phyloP scores from a whole-genome alignment of 2,797 vertebrate genomes.

The Anomalospiza imberbis region DNA sequence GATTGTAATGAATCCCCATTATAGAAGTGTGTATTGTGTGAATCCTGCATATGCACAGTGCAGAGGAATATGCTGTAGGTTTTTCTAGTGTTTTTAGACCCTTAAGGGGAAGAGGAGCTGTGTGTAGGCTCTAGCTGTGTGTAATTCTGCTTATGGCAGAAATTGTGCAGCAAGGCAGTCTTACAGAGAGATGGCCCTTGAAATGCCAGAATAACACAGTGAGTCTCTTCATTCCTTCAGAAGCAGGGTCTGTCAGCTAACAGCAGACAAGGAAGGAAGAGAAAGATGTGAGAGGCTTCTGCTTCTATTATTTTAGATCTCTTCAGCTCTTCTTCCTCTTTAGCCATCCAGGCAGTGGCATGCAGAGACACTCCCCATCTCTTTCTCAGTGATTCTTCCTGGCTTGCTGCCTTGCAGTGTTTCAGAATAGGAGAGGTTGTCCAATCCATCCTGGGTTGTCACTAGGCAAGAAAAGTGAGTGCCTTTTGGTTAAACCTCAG shows the following conservation, averaged over 20 bases:
- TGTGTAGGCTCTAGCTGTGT: not conserved
- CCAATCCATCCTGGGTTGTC: not conserved
- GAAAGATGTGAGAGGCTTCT: not conserved
- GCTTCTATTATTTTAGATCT: slow-evolving; percentile 11
- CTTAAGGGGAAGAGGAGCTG: not conserved
- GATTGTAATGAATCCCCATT: not conserved
- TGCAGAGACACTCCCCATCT: not conserved
- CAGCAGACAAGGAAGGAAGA: not conserved
- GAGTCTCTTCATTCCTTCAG: not conserved
- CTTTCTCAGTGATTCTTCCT: not conserved
- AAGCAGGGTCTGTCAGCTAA: slow-evolving; percentile 3
- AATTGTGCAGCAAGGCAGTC: not conserved
- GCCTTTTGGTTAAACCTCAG: not conserved
- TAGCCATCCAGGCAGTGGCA: not conserved
- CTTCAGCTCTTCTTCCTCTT: not conserved
- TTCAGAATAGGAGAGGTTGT: not conserved
- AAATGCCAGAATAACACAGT: not conserved
- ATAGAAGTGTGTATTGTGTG: not conserved
- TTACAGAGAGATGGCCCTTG: not conserved
- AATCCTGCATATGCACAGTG: not conserved
- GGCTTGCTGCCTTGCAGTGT: not conserved
- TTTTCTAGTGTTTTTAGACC: not conserved
- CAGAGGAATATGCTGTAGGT: not conserved
- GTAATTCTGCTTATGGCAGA: not conserved
- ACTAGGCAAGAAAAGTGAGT: not conserved